Evolutionary conservation across 2,797 vertebrate species (phyloP).

Genomic region (Sebastes matsubarae): DNA sequence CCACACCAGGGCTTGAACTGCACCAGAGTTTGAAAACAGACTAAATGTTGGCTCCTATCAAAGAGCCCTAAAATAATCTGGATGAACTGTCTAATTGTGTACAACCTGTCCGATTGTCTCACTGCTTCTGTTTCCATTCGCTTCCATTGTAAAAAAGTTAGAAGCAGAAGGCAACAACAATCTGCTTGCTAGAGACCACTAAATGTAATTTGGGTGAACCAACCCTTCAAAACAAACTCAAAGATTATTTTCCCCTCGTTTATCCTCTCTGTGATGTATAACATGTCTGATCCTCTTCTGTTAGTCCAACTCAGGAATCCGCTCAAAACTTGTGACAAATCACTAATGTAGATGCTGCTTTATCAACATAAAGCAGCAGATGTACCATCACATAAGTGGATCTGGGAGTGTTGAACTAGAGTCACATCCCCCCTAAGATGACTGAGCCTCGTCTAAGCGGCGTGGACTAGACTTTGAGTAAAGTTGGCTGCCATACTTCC

Average conservation of each 20-base stretch:
- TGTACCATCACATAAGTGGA: slow-evolving; percentile 33
- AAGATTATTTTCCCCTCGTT: neutral
- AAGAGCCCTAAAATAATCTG: neutral
- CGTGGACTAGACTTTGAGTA: slow-evolving; percentile 21
- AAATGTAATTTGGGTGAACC: neutral
- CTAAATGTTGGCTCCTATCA: too few relatives aligned
- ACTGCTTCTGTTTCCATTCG: neutral
- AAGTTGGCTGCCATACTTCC: slow-evolving; percentile 36
- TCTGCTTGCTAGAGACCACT: neutral
- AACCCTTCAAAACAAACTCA: neutral
- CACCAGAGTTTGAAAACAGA: too few relatives aligned
- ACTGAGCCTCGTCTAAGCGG: slow-evolving; percentile 33
- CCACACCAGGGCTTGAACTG: neutral
- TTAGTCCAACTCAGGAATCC: slow-evolving; percentile 21
- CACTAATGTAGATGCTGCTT: slow-evolving; percentile 17
- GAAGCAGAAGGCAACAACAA: neutral
- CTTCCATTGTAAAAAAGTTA: neutral
- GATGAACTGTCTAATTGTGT: neutral
- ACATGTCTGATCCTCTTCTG: slow-evolving; percentile 33
- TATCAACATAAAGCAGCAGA: slow-evolving; percentile 31
- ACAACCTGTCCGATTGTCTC: neutral
- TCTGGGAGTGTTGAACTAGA: slow-evolving; percentile 29
- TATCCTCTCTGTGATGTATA: neutral
- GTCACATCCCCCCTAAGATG: slow-evolving; percentile 37
- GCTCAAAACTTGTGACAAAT: slow-evolving; percentile 26